These are phyloP conservation scores for Bombus impatiens DNA, from an alignment of 1,140 invertebrate species.

Conservation along the genomic window DNA sequence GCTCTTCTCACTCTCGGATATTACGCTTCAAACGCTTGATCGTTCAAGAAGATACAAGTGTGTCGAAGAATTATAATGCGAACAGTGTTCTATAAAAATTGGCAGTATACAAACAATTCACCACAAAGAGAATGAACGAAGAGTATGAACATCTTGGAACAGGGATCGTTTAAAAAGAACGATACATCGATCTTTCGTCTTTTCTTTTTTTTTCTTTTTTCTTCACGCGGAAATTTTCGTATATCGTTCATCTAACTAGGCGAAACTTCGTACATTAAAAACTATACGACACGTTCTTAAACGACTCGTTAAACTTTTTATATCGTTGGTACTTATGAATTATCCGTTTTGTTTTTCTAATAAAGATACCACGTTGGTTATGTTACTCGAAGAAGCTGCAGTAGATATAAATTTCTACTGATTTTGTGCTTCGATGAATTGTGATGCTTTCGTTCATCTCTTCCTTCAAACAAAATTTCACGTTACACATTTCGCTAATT, in stretches of 20 bases:
- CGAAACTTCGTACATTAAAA: constrained; percentile 24
- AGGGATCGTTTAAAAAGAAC: background rate
- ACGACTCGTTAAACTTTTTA: background rate
- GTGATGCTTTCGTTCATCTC: background rate
- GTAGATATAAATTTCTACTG: background rate
- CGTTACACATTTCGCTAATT: background rate
- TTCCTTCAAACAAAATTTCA: background rate
- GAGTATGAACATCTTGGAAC: background rate
- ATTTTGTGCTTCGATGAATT: background rate
- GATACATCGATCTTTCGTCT: background rate
- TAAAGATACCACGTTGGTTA: background rate
- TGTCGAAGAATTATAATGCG: background rate
- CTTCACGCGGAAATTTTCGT: background rate
- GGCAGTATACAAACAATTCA: constrained; percentile 66
- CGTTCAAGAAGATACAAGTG: background rate
- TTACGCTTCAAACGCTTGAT: constrained; percentile 14
- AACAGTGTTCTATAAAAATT: constrained; percentile 60
- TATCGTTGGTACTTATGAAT: background rate
- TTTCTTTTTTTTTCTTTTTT: background rate
- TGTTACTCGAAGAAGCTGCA: background rate
- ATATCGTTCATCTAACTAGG: constrained; percentile 4
- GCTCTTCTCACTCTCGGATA: background rate
- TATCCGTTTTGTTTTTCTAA: background rate
- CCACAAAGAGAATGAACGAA: constrained; percentile 49
- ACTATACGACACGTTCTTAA: constrained; percentile 1